A percentile compares a stretch with the other conserved stretches of the same genome.
Conservation (phyloP, 2,888 invertebrate genomes). For the Caenorhabditis uteleia region DNA sequence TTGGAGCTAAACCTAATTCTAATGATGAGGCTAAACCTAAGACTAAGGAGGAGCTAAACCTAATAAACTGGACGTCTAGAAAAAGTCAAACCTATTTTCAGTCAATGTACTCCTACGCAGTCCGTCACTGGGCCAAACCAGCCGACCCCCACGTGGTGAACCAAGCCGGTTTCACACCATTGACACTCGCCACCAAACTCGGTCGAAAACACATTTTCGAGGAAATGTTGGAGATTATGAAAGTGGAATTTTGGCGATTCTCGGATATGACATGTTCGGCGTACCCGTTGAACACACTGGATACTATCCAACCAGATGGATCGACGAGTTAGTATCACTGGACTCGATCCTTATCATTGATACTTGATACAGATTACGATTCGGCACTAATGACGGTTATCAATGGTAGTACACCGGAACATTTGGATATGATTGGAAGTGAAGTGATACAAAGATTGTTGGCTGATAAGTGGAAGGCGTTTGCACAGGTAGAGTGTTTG, state of each 20-base stretch:
- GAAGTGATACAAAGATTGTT: slow-evolving; percentile 94
- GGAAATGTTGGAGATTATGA: slow-evolving; percentile 91
- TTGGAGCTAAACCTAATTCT: too few relatives aligned
- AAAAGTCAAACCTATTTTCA: too few relatives aligned
- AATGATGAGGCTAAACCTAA: too few relatives aligned
- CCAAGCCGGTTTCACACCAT: slow-evolving; percentile 86
- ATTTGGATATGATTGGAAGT: slow-evolving; percentile 97
- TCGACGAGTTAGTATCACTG: slow-evolving; percentile 80
- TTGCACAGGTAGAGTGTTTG: too few relatives aligned
- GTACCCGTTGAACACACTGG: slow-evolving; percentile 92
- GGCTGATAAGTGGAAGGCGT: slow-evolving; percentile 99
- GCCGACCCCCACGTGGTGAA: slow-evolving; percentile 91
- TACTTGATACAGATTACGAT: slow-evolving; percentile 83
- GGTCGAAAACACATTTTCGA: slow-evolving; percentile 94
- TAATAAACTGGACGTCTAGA: neutral
- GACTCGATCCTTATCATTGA: too few relatives aligned
- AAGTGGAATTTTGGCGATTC: slow-evolving; percentile 92
- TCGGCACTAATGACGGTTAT: slow-evolving; percentile 96
- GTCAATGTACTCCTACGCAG: slow-evolving; percentile 84
- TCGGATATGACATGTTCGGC: slow-evolving; percentile 98
- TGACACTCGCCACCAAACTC: slow-evolving; percentile 93
- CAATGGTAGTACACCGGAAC: slow-evolving; percentile 95
- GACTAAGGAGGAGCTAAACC: too few relatives aligned
- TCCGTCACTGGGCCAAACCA: slow-evolving; percentile 89
- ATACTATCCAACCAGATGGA: slow-evolving; percentile 91